Conservation (phyloP, 2,113 vertebrate species). For the Uropsilus gracilis region DNA sequence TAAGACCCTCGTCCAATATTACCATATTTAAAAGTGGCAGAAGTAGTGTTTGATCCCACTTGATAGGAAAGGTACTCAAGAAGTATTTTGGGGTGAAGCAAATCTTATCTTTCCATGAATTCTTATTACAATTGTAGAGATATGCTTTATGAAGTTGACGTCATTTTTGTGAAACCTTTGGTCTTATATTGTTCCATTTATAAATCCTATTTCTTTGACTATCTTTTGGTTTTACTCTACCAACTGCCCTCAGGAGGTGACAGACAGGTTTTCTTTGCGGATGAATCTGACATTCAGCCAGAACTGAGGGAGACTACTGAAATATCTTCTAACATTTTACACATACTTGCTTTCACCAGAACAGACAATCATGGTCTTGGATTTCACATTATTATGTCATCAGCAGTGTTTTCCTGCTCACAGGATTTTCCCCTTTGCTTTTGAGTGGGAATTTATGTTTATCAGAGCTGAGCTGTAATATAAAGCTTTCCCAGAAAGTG, state of each 20-base stretch:
- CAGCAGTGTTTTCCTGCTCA: background rate
- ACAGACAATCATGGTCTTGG: background rate
- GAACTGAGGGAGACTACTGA: background rate
- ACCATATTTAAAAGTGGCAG: background rate
- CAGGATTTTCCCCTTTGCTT: background rate
- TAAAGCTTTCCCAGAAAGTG: constrained; percentile 71
- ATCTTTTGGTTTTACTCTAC: background rate
- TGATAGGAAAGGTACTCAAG: background rate
- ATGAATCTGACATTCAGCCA: background rate
- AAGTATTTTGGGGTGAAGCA: background rate
- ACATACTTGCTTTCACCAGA: background rate
- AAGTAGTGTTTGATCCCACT: background rate
- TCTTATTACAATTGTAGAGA: background rate
- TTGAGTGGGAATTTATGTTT: constrained; percentile 47
- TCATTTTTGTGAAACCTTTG: background rate
- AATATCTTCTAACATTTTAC: background rate
- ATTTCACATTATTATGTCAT: background rate
- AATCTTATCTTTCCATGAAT: background rate
- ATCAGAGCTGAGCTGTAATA: constrained; percentile 68
- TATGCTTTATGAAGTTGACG: background rate
- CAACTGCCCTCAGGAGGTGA: background rate
- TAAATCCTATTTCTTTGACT: background rate
- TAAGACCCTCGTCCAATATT: background rate
- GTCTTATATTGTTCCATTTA: background rate
- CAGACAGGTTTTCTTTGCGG: background rate